Percentiles rank a stretch among this genome's conserved stretches.
Conservation (phyloP, 2,797 vertebrate genomes). For the Psittacula derbiana region DNA sequence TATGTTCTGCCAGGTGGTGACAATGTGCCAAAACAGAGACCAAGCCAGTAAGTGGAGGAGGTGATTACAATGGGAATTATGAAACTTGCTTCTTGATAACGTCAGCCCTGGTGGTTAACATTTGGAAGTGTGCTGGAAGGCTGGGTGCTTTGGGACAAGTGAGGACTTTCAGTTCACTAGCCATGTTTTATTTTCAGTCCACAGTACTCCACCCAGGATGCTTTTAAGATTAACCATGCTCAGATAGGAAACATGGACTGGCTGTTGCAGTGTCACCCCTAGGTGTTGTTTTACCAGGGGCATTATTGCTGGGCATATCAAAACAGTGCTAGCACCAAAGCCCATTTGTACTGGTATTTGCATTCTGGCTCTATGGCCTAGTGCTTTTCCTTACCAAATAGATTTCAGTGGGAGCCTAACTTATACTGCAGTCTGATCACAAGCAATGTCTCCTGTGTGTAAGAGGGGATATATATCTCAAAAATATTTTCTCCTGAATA, state of each 20-base stretch:
- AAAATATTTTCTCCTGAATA: slow-evolving; percentile 68
- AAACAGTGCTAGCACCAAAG: not conserved
- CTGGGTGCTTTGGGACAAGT: not conserved
- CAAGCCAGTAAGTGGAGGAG: not conserved
- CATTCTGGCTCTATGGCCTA: slow-evolving; percentile 18
- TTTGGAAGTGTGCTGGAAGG: not conserved
- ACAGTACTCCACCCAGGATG: not conserved
- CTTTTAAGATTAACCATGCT: not conserved
- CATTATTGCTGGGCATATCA: not conserved
- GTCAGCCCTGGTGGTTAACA: not conserved
- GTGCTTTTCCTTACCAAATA: slow-evolving; percentile 51
- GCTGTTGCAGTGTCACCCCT: not conserved
- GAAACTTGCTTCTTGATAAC: not conserved
- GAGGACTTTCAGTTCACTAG: not conserved
- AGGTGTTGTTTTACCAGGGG: not conserved
- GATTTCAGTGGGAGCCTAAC: slow-evolving; percentile 52
- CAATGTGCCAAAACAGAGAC: slow-evolving; percentile 2
- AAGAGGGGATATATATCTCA: slow-evolving; percentile 40
- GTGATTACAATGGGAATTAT: slow-evolving; percentile 12
- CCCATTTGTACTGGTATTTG: not conserved
- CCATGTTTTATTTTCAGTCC: not conserved
- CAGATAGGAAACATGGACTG: not conserved
- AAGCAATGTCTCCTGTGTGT: slow-evolving; percentile 17
- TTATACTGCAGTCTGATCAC: slow-evolving; percentile 47
- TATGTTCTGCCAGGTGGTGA: slow-evolving; percentile 26